A percentile compares a stretch with the other conserved stretches of the same genome.
These are phyloP conservation scores for Dendrolimus kikuchii DNA, from an alignment of 1,140 invertebrate species.

Conservation along the genomic window DNA sequence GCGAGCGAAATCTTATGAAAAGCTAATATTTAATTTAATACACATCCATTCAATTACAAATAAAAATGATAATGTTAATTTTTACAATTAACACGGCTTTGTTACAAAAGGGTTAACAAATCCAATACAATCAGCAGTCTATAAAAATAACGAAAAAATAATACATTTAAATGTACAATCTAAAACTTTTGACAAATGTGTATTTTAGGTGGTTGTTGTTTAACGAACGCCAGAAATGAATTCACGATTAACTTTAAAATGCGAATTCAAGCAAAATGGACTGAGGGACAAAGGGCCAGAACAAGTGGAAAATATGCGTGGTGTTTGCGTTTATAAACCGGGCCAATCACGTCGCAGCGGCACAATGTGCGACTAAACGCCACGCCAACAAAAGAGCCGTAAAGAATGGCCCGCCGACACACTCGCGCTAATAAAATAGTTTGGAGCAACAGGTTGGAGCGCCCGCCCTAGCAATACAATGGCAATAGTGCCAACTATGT, in stretches of 20 bases:
- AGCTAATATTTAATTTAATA: too few species aligned
- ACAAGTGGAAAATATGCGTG: conserved; percentile 49
- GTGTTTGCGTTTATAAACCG: conserved; percentile 57
- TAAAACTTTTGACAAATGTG: too few species aligned
- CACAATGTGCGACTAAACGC: conserved; percentile 51
- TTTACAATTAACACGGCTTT: too few species aligned
- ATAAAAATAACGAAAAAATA: too few species aligned
- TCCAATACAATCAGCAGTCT: too few species aligned
- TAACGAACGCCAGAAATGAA: too few species aligned
- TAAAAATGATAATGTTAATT: too few species aligned
- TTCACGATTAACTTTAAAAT: neutral
- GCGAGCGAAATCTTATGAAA: too few species aligned
- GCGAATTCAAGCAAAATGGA: conserved; percentile 32
- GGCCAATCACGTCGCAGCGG: conserved; percentile 52
- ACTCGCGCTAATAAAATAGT: conserved; percentile 68
- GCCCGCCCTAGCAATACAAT: conserved; percentile 42
- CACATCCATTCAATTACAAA: too few species aligned
- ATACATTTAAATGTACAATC: too few species aligned
- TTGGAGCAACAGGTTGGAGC: conserved; percentile 60
- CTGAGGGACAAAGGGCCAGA: conserved; percentile 37
- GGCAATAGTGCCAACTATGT: conserved; percentile 32
- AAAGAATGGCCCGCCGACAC: conserved; percentile 66
- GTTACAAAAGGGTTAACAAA: too few species aligned
- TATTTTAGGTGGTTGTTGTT: neutral
- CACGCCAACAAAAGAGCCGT: conserved; percentile 63